These are phyloP conservation scores for Pocota personata DNA, from an alignment of 2,888 invertebrate genomes.

Conservation along the genomic window DNA sequence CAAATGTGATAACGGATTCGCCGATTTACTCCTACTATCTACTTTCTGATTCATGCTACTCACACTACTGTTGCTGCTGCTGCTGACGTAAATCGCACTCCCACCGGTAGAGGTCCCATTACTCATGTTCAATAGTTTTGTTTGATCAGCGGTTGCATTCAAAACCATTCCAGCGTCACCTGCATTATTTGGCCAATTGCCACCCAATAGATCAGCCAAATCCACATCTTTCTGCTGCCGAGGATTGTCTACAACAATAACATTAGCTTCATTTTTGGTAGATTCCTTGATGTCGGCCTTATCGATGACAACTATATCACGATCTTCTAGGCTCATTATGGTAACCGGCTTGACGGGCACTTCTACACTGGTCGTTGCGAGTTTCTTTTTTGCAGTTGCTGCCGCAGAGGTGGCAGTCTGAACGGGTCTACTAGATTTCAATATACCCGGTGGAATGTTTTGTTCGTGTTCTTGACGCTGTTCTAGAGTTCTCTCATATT, in stretches of 20 bases:
- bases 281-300: constrained; percentile 80
- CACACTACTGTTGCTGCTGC: constrained; percentile 75
- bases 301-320: constrained; percentile 80
- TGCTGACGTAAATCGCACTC: constrained; percentile 60
- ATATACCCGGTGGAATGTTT: constrained; percentile 75
- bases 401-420: constrained; percentile 34
- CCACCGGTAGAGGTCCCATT: constrained; percentile 44
- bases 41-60: constrained; percentile 75
- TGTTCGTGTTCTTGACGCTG: constrained; percentile 72
- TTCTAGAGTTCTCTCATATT: constrained; percentile 76
- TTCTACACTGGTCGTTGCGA: constrained; percentile 29
- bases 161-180: constrained; percentile 80
- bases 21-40: constrained; percentile 85
- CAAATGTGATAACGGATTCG: constrained; percentile 85
- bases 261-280: constrained; percentile 77
- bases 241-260: constrained; percentile 79
- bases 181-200: constrained; percentile 80
- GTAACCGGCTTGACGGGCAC: constrained; percentile 75
- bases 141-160: constrained; percentile 75
- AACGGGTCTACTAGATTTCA: constrained; percentile 75
- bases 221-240: constrained; percentile 78
- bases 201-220: constrained; percentile 79
- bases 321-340: constrained; percentile 77
- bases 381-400: constrained; percentile 47
- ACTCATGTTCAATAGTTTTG: constrained; percentile 62